Conservation (phyloP, 2,888 invertebrate genomes). For the Ochlodes sylvanus region DNA sequence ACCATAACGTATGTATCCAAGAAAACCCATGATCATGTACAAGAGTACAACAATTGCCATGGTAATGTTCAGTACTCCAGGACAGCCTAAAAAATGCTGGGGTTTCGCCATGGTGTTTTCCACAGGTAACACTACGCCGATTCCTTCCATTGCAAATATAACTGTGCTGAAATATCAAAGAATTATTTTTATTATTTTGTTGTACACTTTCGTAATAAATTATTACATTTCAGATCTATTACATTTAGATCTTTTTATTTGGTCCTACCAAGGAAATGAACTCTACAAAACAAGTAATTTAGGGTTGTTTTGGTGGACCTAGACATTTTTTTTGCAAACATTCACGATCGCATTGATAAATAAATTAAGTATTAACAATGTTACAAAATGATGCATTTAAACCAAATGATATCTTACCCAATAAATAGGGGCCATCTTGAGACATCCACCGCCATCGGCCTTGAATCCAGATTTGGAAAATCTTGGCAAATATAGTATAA, state of each 20-base stretch:
- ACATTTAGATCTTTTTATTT: no score
- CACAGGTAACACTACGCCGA: conserved; percentile 95
- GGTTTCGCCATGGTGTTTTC: conserved; percentile 96
- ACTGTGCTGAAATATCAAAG: conserved; percentile 88
- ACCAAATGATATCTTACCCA: conserved; percentile 66
- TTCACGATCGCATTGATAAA: no score
- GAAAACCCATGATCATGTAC: conserved; percentile 94
- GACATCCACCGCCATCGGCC: conserved; percentile 84
- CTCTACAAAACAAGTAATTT: no score
- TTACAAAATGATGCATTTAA: no score
- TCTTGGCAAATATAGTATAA: conserved; percentile 91
- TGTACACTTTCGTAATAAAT: no score
- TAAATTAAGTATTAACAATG: no score
- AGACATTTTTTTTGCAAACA: no score
- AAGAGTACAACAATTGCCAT: conserved; percentile 93
- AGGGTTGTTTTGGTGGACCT: no score
- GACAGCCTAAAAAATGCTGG: conserved; percentile 91
- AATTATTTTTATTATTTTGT: not conserved
- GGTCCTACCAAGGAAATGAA: no score
- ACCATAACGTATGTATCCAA: conserved; percentile 95
- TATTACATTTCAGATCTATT: no score
- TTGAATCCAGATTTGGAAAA: conserved; percentile 71
- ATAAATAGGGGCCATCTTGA: conserved; percentile 93
- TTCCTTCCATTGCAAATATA: conserved; percentile 98
- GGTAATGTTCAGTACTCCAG: conserved; percentile 94